phyloP scores from a whole-genome alignment of 2,113 vertebrate genomes.

The Laticauda laticaudata region DNA sequence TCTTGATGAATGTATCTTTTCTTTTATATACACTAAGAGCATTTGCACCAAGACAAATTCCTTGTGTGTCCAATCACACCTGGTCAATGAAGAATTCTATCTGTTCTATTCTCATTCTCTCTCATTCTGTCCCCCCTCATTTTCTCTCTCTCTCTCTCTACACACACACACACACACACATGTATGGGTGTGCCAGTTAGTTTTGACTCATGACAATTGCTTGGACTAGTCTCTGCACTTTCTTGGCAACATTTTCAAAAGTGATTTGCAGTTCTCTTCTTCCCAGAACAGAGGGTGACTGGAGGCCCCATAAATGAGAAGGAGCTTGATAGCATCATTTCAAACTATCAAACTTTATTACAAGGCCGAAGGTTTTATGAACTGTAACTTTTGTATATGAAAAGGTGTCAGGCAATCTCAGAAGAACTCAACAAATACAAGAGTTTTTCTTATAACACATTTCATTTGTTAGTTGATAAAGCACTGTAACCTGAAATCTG shows the following conservation, averaged over 20 bases:
- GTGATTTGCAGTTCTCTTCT: neutral
- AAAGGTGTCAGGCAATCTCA: neutral
- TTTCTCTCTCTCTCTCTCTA: neutral
- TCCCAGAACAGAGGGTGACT: neutral
- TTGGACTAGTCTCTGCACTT: neutral
- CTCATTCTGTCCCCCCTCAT: neutral
- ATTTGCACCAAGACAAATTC: no score
- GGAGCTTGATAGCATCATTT: neutral
- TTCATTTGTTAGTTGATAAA: neutral
- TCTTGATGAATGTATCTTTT: no score
- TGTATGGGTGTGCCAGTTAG: neutral
- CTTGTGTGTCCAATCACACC: no score
- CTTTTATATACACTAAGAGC: no score
- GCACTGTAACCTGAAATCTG: neutral
- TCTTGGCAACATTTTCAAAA: neutral
- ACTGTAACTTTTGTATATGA: neutral
- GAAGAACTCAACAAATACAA: neutral
- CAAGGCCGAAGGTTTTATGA: neutral
- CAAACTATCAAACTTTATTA: neutral
- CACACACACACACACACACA: neutral
- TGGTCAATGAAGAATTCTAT: no score
- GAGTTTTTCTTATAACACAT: neutral
- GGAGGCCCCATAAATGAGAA: neutral
- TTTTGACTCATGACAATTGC: neutral
- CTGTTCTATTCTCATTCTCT: no score